phyloP scores from a whole-genome alignment of 2,888 invertebrate species.

The Conchocele bisecta region DNA sequence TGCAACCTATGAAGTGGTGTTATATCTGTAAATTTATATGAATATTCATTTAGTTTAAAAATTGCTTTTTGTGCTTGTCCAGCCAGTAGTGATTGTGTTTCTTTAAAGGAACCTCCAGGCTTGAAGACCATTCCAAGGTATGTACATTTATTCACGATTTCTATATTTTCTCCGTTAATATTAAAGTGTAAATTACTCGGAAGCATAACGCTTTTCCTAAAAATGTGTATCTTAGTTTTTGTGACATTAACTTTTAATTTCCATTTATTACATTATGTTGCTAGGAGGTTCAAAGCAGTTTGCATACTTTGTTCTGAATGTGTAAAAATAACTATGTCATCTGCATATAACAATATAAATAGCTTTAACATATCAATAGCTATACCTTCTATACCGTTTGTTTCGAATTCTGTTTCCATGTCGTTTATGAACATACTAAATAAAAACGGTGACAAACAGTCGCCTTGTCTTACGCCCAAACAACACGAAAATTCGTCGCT shows the following conservation, averaged over 20 bases:
- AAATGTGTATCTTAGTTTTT: conserved; percentile 5
- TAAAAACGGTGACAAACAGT: conserved; percentile 3
- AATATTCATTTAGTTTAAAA: background rate
- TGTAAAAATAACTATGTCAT: background rate
- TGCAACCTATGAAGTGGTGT: background rate
- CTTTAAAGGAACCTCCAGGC: background rate
- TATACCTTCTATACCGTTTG: background rate
- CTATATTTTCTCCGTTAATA: background rate
- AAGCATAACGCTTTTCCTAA: background rate
- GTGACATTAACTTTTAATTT: background rate
- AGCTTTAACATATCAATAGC: background rate
- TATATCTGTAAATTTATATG: background rate
- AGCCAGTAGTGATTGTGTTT: background rate
- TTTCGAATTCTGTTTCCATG: background rate
- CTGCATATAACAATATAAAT: conserved; percentile 6
- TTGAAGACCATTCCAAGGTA: conserved; percentile 5
- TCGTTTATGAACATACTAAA: conserved; percentile 6
- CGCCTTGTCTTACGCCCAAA: conserved; percentile 1
- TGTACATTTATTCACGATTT: background rate
- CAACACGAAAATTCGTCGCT: background rate
- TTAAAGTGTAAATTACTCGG: background rate
- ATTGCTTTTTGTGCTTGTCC: background rate
- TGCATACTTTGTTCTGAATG: background rate
- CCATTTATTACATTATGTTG: background rate
- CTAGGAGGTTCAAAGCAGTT: background rate